Evolutionary conservation across 2,797 vertebrate genomes (phyloP).

Genomic region (Rhinoraja longicauda): DNA sequence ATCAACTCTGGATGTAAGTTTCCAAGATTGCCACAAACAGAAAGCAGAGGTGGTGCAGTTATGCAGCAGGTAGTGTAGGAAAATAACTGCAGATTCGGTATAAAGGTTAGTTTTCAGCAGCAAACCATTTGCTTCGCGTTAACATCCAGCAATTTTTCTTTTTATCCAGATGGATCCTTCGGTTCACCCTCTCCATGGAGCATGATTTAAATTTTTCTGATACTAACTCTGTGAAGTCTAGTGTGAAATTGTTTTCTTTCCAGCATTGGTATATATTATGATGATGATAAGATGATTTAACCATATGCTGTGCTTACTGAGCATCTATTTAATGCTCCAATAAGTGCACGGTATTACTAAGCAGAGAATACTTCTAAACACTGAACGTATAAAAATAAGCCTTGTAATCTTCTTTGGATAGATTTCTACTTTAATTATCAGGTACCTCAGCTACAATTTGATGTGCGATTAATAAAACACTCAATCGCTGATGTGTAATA

Average conservation of each 20-base stretch:
- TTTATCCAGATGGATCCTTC: not conserved
- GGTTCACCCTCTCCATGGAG: not conserved
- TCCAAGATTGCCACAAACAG: not conserved
- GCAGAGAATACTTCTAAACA: not conserved
- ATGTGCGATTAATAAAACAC: not conserved
- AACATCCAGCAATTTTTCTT: not conserved
- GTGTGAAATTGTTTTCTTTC: slow-evolving; percentile 32
- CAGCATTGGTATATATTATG: not conserved
- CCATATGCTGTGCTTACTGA: not conserved
- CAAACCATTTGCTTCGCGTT: not conserved
- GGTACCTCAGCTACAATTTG: not conserved
- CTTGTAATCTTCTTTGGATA: not conserved
- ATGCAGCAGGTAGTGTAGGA: too few species aligned
- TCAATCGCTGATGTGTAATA: not conserved
- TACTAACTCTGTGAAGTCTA: not conserved
- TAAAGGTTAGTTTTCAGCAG: not conserved
- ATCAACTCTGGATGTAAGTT: not conserved
- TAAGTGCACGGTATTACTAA: not conserved
- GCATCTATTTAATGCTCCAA: not conserved
- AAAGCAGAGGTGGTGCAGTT: too few species aligned
- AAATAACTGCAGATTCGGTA: too few species aligned
- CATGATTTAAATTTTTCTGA: not conserved
- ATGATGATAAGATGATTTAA: slow-evolving; percentile 16
- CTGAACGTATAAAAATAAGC: not conserved
- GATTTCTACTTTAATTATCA: too few species aligned